phyloP scores from a whole-genome alignment of 2,113 vertebrate genomes.

The Pterocles orientalis region DNA sequence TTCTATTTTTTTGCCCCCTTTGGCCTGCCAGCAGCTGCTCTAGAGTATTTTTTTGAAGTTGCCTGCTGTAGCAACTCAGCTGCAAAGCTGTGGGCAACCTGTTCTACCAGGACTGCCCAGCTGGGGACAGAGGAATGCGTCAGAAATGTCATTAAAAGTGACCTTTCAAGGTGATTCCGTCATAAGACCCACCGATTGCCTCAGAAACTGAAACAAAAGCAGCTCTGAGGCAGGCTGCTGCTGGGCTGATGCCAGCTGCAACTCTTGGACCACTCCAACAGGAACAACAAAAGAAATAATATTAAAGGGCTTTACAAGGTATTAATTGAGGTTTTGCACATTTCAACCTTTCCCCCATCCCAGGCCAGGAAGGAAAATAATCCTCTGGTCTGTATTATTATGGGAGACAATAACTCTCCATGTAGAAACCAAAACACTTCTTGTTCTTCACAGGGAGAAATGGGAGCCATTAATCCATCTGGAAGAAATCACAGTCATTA shows the following conservation, averaged over 20 bases:
- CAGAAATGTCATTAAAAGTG: not conserved
- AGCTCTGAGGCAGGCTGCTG: not conserved
- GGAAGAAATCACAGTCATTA: conserved; percentile 67
- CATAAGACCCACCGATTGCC: conserved; percentile 4
- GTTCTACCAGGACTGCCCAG: not conserved
- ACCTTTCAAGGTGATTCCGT: not conserved
- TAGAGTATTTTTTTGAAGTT: not conserved
- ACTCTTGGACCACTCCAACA: not conserved
- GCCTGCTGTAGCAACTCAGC: not conserved
- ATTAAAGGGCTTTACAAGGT: not conserved
- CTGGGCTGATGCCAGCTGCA: not conserved
- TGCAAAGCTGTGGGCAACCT: not conserved
- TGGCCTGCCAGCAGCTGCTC: not conserved
- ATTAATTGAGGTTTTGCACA: not conserved
- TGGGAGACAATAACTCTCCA: conserved; percentile 15
- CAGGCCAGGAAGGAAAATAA: not conserved
- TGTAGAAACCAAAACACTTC: conserved; percentile 18
- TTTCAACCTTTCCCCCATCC: not conserved
- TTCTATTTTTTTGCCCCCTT: not conserved
- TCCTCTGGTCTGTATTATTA: not conserved
- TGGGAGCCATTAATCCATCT: conserved; percentile 22
- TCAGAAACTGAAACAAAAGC: conserved; percentile 28
- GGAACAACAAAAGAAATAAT: not conserved
- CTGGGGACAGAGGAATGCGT: not conserved
- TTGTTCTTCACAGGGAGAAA: not conserved